These are phyloP conservation scores for Isurus oxyrinchus DNA, from an alignment of 2,113 vertebrate species.

Conservation along the genomic window DNA sequence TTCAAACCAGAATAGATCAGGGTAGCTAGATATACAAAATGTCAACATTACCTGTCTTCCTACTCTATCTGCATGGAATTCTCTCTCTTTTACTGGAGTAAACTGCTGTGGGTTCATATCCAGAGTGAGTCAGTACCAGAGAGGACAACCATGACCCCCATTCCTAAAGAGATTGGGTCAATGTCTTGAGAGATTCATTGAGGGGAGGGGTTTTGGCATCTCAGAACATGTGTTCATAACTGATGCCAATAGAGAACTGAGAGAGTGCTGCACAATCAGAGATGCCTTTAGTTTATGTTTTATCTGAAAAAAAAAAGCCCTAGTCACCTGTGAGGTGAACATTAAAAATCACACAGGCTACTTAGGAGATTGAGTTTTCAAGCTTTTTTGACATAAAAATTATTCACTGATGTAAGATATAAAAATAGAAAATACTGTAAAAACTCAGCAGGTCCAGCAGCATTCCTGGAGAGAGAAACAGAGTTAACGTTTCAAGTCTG, in stretches of 20 bases:
- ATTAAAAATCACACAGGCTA: background rate
- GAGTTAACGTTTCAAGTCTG: too few species aligned
- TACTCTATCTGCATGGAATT: background rate
- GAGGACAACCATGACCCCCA: background rate
- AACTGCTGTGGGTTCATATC: background rate
- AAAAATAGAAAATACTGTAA: too few species aligned
- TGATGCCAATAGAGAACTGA: background rate
- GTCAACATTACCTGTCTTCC: background rate
- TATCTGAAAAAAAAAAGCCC: background rate
- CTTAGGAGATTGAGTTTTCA: background rate
- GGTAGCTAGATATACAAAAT: background rate
- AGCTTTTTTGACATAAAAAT: background rate
- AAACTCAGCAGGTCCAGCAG: too few species aligned
- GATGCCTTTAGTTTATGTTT: background rate
- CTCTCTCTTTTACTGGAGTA: background rate
- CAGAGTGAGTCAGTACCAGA: background rate
- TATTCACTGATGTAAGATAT: background rate
- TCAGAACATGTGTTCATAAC: background rate
- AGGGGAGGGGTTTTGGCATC: background rate
- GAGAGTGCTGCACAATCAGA: background rate
- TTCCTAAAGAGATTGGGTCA: background rate
- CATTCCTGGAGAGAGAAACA: too few species aligned
- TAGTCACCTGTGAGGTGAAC: background rate
- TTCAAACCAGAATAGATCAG: background rate
- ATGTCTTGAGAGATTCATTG: background rate